Evolutionary conservation across 1,140 invertebrate species (phyloP), one percentile per base, ranked within the genome.

Genomic region (Macrocentrus cingulum): DNA sequence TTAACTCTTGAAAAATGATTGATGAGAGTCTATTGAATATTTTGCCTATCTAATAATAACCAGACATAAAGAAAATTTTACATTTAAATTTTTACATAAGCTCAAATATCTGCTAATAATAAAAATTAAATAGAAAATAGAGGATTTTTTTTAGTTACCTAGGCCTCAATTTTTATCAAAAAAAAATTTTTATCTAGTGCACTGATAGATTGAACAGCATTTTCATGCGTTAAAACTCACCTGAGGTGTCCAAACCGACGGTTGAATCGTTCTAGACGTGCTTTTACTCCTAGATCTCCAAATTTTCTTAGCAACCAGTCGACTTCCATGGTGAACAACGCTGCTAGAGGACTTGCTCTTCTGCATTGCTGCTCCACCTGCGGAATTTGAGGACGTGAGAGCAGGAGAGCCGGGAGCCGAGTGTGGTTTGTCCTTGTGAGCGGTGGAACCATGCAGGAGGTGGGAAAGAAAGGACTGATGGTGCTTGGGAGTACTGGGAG

Each of bases 301-400:
- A 68, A 93, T 88, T 75, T 90, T 89, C 78, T 90, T 89, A 63
- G 90, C 85, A 59, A 93, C 87, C 69, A 90, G 84, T 71, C 84
- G 74, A 63, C 83, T 84, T 13, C 84, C 83, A 66, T 85, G 84
- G 66, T 91, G 90, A 68, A 92, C 88, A 69, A 93, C 90, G 77
- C 88, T 91, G 65, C 89, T 90, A 56, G 90, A 90, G 6, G 89
- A 91, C 70, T 91, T 91, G 62, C 89, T 91, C 77, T 92, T 93
- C 84, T 92, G 90, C 90, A 92, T 92, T 66, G 84, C 85, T 80
- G 81, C 81, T 67, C 78, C 77, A 76, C 82, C 81, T 77, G 76
- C 69, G 68, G 78, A 75, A 71, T 74, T 79, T 61, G 72, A 68
- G 62, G 71, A 69, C 71, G 75, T 71, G 76, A 81, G 75, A 79